These are phyloP conservation scores for Lota lota DNA, from an alignment of 2,113 vertebrate genomes.

Conservation along the genomic window DNA sequence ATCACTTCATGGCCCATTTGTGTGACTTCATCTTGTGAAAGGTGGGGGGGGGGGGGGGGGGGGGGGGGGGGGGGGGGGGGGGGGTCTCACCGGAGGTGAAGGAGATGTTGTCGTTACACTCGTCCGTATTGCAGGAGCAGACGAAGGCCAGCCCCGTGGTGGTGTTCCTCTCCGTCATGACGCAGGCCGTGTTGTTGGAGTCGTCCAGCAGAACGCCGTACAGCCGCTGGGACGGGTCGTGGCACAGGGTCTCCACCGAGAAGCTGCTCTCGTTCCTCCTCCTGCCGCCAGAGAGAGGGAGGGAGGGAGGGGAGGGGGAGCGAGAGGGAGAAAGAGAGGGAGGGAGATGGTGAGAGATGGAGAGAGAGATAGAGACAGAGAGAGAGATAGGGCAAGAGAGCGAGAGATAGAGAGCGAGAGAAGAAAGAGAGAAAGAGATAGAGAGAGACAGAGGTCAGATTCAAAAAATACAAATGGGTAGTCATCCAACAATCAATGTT, in stretches of 20 bases:
- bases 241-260: constrained; percentile 87
- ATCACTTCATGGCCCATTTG: too few relatives aligned
- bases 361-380: too few relatives aligned
- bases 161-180: constrained; percentile 85
- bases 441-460: too few relatives aligned
- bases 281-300: constrained; percentile 60
- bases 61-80: too few relatives aligned
- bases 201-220: constrained; percentile 81
- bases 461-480: too few relatives aligned
- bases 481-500: too few relatives aligned
- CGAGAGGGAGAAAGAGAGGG: neutral
- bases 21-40: too few relatives aligned
- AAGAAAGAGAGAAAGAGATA: neutral
- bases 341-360: too few relatives aligned
- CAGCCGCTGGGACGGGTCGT: constrained; percentile 73
- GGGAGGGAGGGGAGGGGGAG: neutral
- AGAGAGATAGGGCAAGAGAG: too few relatives aligned
- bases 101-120: constrained; percentile 81
- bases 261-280: constrained; percentile 79
- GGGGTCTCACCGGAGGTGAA: constrained; percentile 76
- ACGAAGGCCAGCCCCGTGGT: constrained; percentile 75
- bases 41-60: too few relatives aligned
- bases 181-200: constrained; percentile 74
- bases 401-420: too few relatives aligned
- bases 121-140: constrained; percentile 82